phyloP scores from a whole-genome alignment of 2,113 vertebrate genomes.

The Oostethus manadensis region DNA sequence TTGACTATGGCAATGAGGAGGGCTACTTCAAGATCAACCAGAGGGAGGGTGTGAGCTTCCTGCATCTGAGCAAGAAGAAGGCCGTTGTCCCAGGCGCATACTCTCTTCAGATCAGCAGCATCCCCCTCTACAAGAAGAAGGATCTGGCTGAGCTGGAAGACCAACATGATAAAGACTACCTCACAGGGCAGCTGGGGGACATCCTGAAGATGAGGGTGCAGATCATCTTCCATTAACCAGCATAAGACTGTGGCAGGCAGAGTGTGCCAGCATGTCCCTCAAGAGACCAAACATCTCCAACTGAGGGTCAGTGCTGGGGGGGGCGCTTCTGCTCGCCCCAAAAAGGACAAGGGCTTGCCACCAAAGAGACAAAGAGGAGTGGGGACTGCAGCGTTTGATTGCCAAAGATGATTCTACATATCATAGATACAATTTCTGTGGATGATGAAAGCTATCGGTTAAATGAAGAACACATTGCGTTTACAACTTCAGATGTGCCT shows the following conservation, averaged over 20 bases:
- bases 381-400: constrained; percentile 69
- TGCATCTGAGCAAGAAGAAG: constrained; percentile 92
- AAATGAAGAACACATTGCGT: constrained; percentile 74
- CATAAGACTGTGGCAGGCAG: constrained; percentile 69
- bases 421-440: constrained; percentile 77
- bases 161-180: constrained; percentile 96
- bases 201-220: constrained; percentile 96
- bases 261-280: constrained; percentile 33
- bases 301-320: constrained; percentile 50
- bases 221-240: constrained; percentile 92
- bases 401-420: constrained; percentile 87
- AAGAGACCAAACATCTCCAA: constrained; percentile 53
- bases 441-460: constrained; percentile 58
- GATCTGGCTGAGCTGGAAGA: constrained; percentile 91
- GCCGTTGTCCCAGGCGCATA: constrained; percentile 80
- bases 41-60: constrained; percentile 90
- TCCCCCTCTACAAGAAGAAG: constrained; percentile 88
- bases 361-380: constrained; percentile 81
- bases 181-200: constrained; percentile 97
- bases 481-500: constrained; percentile 76
- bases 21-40: constrained; percentile 93
- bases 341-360: constrained; percentile 47
- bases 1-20: constrained; percentile 86
- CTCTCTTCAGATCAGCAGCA: constrained; percentile 88
- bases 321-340: constrained; percentile 48